Base-by-base conservation (phyloP, 2,888 invertebrate species). In the Dexiosoma caninum region DNA sequence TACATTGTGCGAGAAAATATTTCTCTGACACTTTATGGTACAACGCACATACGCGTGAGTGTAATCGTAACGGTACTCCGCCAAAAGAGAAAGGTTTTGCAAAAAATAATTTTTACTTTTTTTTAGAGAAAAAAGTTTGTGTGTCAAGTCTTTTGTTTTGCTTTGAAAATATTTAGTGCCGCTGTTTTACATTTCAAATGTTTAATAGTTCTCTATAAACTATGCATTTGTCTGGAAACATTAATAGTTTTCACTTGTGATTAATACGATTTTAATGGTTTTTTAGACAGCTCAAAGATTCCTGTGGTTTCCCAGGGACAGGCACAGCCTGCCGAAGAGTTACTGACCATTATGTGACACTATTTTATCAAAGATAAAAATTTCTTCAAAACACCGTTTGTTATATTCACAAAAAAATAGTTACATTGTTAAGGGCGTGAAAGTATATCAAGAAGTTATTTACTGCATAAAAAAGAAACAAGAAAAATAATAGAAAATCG, bases 231-330 rank as follows among this genome's bases (percentile, higher is more conserved):
- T n/a, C 1, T 10, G 32, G 2, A 23, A 19, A 44, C n/a, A n/a
- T 12, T n/a, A 60, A 40, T 51, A 12, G 32, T 35, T 57, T 69
- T 35, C 10, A 23, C 14, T 59, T 37, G 32, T 21, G 2, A 4
- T 53, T 77, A 81, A 81, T 72, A 72, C 1, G 51, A 64, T 72
- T 81, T 42, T 64, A 77, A 76, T 69, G 49, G 57, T 77, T 69
- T 77, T 51, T 67, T 21, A 9, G 16, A 14, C 19, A 9, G 30
- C 21, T n/a, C 21, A 19, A 32, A 49, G 70, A 66, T 32, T 16
- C 70, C 70, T 64, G 64, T 51, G 70, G 70, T 57, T 77, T 77
- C 35, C 16, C 7, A n/a, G 27, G 6, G 6, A 27, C 27, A 49
- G 40, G 32, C 46, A n/a, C n/a, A 57, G 16, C 32, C 5, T 1